These are phyloP conservation scores for Coelopa pilipes DNA, from an alignment of 2,888 invertebrate genomes.

Conservation along the genomic window DNA sequence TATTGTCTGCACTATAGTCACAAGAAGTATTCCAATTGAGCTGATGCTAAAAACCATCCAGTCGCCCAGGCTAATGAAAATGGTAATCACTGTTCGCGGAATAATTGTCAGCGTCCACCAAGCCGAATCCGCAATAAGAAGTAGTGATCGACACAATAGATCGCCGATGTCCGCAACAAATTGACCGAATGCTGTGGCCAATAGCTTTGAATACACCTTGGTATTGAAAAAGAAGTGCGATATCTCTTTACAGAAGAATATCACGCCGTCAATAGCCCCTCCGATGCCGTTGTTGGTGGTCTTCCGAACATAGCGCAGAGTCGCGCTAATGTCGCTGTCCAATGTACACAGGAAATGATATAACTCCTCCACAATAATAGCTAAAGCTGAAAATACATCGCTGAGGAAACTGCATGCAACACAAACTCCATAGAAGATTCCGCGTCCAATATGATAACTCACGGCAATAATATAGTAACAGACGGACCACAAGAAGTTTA, in stretches of 20 bases:
- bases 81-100: constrained; percentile 40
- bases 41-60: constrained; percentile 42
- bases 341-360: constrained; percentile 46
- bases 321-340: constrained; percentile 39
- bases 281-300: constrained; percentile 45
- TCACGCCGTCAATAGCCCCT: constrained; percentile 41
- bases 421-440: constrained; percentile 41
- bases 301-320: constrained; percentile 40
- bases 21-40: constrained; percentile 16
- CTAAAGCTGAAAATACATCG: constrained; percentile 40
- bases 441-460: constrained; percentile 47
- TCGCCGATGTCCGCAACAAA: constrained; percentile 39
- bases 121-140: constrained; percentile 47
- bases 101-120: constrained; percentile 48
- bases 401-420: constrained; percentile 39
- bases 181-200: constrained; percentile 44
- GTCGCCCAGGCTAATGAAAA: constrained; percentile 43
- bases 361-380: constrained; percentile 47
- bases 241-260: constrained; percentile 42
- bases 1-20: constrained; percentile 35
- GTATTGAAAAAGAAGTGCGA: constrained; percentile 45
- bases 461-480: constrained; percentile 37
- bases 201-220: constrained; percentile 44
- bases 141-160: constrained; percentile 43
- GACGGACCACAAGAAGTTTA: constrained; percentile 36